Conservation (phyloP, 2,888 invertebrate species). For the Subacronicta megacephala region DNA sequence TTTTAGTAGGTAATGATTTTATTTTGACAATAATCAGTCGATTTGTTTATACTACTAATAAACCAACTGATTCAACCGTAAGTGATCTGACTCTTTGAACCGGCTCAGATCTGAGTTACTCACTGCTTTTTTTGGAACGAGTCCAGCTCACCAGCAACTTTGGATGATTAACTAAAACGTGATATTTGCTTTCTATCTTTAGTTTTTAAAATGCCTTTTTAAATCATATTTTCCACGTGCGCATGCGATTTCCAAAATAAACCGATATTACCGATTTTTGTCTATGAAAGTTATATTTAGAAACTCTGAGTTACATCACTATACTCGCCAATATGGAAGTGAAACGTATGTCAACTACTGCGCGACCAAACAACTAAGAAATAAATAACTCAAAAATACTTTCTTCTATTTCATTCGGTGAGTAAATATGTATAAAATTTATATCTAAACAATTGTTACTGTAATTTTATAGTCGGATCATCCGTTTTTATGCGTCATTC, state of each 20-base stretch:
- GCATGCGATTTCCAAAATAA: conserved; percentile 1
- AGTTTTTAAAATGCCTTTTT: no score
- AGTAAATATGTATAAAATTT: conserved; percentile 68
- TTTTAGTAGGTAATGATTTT: no score
- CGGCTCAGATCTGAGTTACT: no score
- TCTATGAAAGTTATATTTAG: conserved; percentile 14
- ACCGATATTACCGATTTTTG: conserved; percentile 48
- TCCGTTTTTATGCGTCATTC: conserved; percentile 18
- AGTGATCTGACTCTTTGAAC: no score
- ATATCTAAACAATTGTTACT: conserved; percentile 22
- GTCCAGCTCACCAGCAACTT: no score
- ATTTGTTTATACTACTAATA: no score
- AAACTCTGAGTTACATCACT: conserved; percentile 64
- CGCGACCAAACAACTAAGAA: conserved; percentile 80
- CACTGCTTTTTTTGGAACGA: no score
- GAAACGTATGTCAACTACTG: conserved; percentile 85
- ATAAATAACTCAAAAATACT: conserved; percentile 82
- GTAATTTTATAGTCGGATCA: conserved; percentile 36
- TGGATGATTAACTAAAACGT: no score
- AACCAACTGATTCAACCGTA: no score
- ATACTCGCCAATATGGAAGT: conserved; percentile 84
- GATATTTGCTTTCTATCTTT: no score
- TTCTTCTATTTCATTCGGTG: conserved; percentile 75
- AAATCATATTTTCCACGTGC: no score
- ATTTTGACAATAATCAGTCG: no score